These are phyloP conservation scores for Calephelis virginiensis DNA, from an alignment of 1,140 invertebrate genomes.

Conservation along the genomic window DNA sequence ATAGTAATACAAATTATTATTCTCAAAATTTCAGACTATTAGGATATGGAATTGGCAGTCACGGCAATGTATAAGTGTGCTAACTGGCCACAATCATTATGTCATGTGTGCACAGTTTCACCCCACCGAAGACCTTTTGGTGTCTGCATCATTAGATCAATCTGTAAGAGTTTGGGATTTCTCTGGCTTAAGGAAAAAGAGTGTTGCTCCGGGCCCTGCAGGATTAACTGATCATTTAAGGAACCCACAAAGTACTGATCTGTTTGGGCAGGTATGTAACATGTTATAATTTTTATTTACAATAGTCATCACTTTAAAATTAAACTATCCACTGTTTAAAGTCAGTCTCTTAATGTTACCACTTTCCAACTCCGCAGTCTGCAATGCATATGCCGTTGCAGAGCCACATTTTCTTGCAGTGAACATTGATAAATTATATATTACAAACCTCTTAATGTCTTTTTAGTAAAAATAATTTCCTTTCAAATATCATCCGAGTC, in stretches of 20 bases:
- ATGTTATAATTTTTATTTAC: background rate
- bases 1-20: background rate
- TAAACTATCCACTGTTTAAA: too few relatives aligned
- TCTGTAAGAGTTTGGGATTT: conserved; percentile 99
- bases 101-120: conserved; percentile 99
- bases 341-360: too few relatives aligned
- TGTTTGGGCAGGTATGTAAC: conserved; percentile 87
- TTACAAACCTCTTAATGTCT: too few relatives aligned
- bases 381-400: too few relatives aligned
- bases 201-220: conserved; percentile 95
- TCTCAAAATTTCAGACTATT: conserved; percentile 83
- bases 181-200: conserved; percentile 97
- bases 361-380: too few relatives aligned
- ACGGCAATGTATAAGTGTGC: conserved; percentile 96
- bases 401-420: too few relatives aligned
- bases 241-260: conserved; percentile 93
- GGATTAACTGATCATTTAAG: conserved; percentile 94
- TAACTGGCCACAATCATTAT: conserved; percentile 99
- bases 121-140: conserved; percentile 96
- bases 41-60: conserved; percentile 99
- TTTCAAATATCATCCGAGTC: too few relatives aligned
- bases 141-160: conserved; percentile 98
- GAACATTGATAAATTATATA: too few relatives aligned
- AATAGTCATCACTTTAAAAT: background rate
- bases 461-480: too few relatives aligned